Base-by-base conservation (phyloP, 2,113 vertebrate genomes). In the Anas platyrhynchos region DNA sequence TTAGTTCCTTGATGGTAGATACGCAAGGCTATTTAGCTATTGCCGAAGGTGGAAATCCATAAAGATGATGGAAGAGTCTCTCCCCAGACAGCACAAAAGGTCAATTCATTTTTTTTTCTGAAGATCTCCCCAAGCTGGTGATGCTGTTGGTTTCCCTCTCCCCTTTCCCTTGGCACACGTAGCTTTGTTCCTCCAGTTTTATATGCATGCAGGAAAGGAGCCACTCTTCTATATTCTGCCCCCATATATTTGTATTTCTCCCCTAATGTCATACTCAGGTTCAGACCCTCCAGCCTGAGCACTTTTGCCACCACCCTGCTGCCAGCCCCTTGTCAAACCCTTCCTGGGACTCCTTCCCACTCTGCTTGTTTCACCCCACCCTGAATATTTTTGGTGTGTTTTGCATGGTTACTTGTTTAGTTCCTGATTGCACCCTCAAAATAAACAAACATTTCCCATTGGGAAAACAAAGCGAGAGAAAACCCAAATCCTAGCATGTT, bases 31-130 rank as follows among this genome's bases (percentile, higher is more conserved):
- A 25, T 95, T 91, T 83, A 95, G 74, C 50, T 85, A 6, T 86
- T 65, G 91, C 90, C 63, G 11, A 94, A 87, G 91, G 88, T 96
- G 77, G 68, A 81, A 94, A 96, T 89, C 68, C 67, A 83, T 91
- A 92, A 96, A 93, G 89, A 86, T 93, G 94, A 96, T 84, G 87
- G 88, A 96, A 76, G 65, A 87, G 67, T 54, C 73, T 94, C 88
- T 93, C 61, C 52, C 69, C 83, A 89, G 77, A 52, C 71, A 75
- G 75, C 56, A 94, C 83, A 96, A 93, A 91, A 94, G 77, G 55
- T 83, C 32, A 16, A 81, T 94, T 94, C 69, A 68, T 81, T 94
- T 56, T 86, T 38, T 27, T 18, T 46, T 46, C 76, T 50, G 65
- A 84, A 76, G 54, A 67, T 80, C 66, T 89, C 2, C 0, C 69